Conservation (phyloP, 2,113 vertebrate species). For the Zapornia atra region DNA sequence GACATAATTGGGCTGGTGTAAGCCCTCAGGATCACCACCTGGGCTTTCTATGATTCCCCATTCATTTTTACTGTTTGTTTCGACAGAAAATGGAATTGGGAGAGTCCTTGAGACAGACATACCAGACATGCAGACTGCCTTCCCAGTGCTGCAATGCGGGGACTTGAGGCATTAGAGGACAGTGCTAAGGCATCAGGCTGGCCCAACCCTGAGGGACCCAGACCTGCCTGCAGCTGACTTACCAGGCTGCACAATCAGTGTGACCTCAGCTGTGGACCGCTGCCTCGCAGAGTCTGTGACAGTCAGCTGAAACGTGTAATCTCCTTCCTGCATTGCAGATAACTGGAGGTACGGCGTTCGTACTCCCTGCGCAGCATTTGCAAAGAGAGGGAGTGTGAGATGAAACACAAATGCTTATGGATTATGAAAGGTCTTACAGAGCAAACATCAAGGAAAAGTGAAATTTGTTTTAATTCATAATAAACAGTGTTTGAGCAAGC, state of each 20-base stretch:
- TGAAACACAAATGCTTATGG: background rate
- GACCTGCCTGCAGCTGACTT: background rate
- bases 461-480: background rate
- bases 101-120: background rate
- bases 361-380: slow-evolving; percentile 52
- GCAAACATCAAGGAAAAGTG: background rate
- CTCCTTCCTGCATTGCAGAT: slow-evolving; percentile 80
- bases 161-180: background rate
- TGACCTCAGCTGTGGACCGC: slow-evolving; percentile 73
- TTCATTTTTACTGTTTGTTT: background rate
- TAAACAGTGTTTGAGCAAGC: background rate
- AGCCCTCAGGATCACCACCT: background rate
- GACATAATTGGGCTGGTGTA: background rate
- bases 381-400: accelerated
- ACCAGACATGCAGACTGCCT: background rate
- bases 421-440: background rate
- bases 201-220: background rate
- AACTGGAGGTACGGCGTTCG: slow-evolving; percentile 76
- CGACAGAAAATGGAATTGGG: background rate
- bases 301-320: slow-evolving; percentile 79
- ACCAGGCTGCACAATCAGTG: slow-evolving; percentile 80
- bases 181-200: background rate
- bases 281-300: slow-evolving; percentile 80
- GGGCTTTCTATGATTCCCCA: background rate
- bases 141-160: background rate